These are phyloP conservation scores for Dendrocincla tyrannina DNA, from an alignment of 2,797 vertebrate genomes.

Conservation along the genomic window DNA sequence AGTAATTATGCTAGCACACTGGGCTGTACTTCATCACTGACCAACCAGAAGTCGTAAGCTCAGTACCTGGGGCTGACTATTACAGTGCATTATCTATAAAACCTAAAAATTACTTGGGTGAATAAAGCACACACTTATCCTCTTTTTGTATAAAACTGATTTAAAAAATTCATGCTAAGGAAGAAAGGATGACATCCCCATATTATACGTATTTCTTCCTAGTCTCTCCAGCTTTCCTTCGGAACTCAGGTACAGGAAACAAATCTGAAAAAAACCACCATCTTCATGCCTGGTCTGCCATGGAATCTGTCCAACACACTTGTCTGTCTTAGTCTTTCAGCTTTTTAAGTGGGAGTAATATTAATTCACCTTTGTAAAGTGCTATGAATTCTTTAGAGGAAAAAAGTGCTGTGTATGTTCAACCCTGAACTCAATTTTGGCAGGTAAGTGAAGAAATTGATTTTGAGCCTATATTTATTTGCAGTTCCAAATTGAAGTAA, in stretches of 20 bases:
- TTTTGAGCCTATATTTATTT: constrained; percentile 55
- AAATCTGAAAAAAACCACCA: not conserved
- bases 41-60: not conserved
- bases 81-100: not conserved
- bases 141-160: not conserved
- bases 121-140: not conserved
- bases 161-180: not conserved
- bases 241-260: not conserved
- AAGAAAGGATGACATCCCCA: not conserved
- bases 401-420: not conserved
- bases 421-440: constrained; percentile 44
- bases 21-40: not conserved
- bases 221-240: not conserved
- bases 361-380: constrained; percentile 40
- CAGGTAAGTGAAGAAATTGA: constrained; percentile 51
- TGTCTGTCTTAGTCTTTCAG: not conserved
- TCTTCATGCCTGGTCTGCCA: not conserved
- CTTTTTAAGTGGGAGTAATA: constrained; percentile 22
- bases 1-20: not conserved
- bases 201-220: not conserved
- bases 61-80: not conserved
- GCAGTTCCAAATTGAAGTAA: constrained; percentile 39
- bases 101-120: not conserved
- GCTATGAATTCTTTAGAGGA: constrained; percentile 25
- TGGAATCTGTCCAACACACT: not conserved